Conservation (phyloP, 92 coral and sea anemone species). For the Heliopora coerulea region DNA sequence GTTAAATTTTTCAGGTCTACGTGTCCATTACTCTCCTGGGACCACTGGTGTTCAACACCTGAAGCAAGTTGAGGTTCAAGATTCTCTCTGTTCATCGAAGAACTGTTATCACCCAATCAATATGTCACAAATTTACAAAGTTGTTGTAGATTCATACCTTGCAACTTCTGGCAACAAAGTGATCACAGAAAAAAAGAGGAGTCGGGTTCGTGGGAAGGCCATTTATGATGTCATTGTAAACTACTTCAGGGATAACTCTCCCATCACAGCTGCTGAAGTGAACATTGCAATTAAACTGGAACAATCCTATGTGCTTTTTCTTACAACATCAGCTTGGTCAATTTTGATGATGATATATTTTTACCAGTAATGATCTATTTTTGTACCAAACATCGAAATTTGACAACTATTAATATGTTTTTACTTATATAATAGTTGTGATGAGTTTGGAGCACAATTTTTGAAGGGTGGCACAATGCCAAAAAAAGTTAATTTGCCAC, state of each 20-base stretch:
- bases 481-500: too few relatives aligned
- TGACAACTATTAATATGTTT: too few relatives aligned
- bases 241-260: slow-evolving; percentile 23
- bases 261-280: not conserved
- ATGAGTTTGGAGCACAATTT: too few relatives aligned
- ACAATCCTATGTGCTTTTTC: not conserved
- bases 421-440: too few relatives aligned
- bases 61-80: slow-evolving; percentile 54
- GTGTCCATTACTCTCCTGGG: slow-evolving; percentile 51
- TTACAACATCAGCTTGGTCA: too few relatives aligned
- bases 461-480: too few relatives aligned
- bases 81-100: slow-evolving; percentile 45
- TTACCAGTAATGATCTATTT: too few relatives aligned
- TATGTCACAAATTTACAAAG: slow-evolving; percentile 58
- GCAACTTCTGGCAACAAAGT: slow-evolving; percentile 62
- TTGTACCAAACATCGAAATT: too few relatives aligned
- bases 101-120: slow-evolving; percentile 60
- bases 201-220: slow-evolving; percentile 4
- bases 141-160: slow-evolving; percentile 67
- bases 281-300: not conserved
- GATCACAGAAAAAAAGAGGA: slow-evolving; percentile 51
- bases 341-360: too few relatives aligned
- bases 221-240: slow-evolving; percentile 29
- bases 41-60: slow-evolving; percentile 63
- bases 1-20: slow-evolving; percentile 53